Conservation (phyloP, 2,113 vertebrate species). For the Conger conger region DNA sequence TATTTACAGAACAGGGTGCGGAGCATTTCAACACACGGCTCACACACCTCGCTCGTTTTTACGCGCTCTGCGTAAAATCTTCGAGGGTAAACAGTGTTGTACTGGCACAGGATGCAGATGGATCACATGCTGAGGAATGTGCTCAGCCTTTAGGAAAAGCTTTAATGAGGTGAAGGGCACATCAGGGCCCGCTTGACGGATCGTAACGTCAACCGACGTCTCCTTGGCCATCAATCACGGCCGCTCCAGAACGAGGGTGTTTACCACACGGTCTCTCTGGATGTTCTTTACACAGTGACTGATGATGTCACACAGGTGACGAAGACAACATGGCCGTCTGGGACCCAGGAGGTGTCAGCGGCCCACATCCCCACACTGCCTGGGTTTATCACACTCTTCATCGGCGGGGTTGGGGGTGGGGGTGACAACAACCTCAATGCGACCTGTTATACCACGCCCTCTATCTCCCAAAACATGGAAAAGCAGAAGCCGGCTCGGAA, state of each 20-base stretch:
- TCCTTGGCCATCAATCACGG: conserved; percentile 61
- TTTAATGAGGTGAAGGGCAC: conserved; percentile 54
- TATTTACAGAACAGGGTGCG: neutral
- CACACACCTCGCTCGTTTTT: conserved; percentile 22
- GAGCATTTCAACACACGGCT: conserved; percentile 5
- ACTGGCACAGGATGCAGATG: neutral
- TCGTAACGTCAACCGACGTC: conserved; percentile 54
- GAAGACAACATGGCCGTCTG: conserved; percentile 25
- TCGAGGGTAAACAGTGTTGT: conserved; percentile 2
- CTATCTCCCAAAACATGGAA: neutral
- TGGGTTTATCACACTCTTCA: conserved; percentile 33
- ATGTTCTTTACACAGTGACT: neutral
- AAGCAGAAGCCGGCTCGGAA: neutral
- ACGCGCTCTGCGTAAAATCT: conserved; percentile 10
- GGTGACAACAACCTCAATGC: neutral
- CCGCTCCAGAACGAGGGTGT: conserved; percentile 57
- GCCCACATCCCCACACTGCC: conserved; percentile 13
- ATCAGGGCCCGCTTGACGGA: conserved; percentile 58
- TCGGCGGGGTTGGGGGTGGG: neutral
- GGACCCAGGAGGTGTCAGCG: conserved; percentile 43
- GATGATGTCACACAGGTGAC: neutral
- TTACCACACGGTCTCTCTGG: conserved; percentile 32
- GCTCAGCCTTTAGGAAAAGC: conserved; percentile 47
- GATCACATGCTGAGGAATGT: conserved; percentile 34
- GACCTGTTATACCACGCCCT: neutral